Evolutionary conservation across 1,140 invertebrate genomes (phyloP), one percentile per base, ranked within the genome.

Genomic region (Pemphigus obesinymphae): DNA sequence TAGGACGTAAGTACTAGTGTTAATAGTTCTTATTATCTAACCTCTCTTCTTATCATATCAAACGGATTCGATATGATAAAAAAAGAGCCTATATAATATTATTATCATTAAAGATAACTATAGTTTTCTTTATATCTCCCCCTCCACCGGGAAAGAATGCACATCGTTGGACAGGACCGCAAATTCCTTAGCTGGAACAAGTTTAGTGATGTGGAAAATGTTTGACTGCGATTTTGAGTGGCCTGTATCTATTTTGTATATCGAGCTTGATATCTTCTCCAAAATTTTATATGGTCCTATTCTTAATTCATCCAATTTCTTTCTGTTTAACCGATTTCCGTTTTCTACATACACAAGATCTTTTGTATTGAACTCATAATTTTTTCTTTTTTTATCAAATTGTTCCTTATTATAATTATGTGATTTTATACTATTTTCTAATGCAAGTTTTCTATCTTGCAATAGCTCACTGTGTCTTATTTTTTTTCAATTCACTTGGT

Each of bases 241-340:
- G 3, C 48, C 82, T n/a, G 45, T 78, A 11, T 78, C 45, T 31
- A 82, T 58, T 50, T 58, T 55, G 58, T 76, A 78, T 3, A 82
- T 82, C 61, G 82, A 82, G 23, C 61, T 76, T 61, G 82, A 82
- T 78, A 82, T 80, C 40, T 78, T 63, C 10, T 10, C 37, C 37
- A 5, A 40, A 5, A 82, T 63, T 26, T 0, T 20, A 0, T 48
- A 45, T 58, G 72, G 72, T 82, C 50, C 70, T 23, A 53, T 82
- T 72, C 50, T 61, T n/a, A 84, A 34, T 72, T 84, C 63, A 55
- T 84, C 83, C 15, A 83, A 58, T 82, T 84, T 84, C 26, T 78
- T 84, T 68, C 82, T 83, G 58, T 84, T 84, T 31, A 84, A 37
- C 61, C 82, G 83, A 43, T 84, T 82, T 31, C 70, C 53, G 20